A percentile compares a stretch with the other conserved stretches of the same genome.
Conservation (phyloP, 2,888 invertebrate genomes). For the Drosophila anomelani region DNA sequence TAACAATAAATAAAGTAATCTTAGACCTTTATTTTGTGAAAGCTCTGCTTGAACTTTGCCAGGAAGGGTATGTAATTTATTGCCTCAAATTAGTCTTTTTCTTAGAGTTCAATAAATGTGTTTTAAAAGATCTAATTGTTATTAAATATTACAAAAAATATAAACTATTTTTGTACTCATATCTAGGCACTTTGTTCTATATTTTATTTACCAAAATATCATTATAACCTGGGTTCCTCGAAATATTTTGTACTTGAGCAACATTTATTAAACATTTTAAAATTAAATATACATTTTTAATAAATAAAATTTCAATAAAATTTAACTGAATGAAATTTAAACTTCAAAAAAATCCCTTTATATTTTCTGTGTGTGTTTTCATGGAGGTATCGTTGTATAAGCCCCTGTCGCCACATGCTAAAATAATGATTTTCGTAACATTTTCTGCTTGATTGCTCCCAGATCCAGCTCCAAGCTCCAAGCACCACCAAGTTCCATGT, state of each 20-base stretch:
- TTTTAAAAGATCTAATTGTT: background rate
- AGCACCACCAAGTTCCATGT: constrained; percentile 20
- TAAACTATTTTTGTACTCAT: background rate
- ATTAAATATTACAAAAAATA: background rate
- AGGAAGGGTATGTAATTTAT: too few relatives aligned
- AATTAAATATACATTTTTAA: background rate
- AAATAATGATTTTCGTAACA: constrained; percentile 72
- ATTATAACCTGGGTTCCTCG: background rate
- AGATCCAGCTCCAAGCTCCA: constrained; percentile 19
- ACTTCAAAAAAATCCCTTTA: background rate
- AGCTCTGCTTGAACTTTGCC: too few relatives aligned
- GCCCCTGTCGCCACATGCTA: constrained; percentile 75
- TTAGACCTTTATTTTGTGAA: background rate
- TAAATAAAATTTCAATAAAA: background rate
- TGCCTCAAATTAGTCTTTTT: too few relatives aligned
- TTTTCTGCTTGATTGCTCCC: constrained; percentile 75
- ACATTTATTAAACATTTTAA: background rate
- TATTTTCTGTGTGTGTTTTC: constrained; percentile 16
- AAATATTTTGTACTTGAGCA: background rate
- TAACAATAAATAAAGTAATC: background rate
- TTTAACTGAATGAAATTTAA: background rate
- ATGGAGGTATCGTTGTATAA: constrained; percentile 49
- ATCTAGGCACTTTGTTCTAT: background rate
- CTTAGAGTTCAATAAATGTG: background rate
- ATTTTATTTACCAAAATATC: background rate